Conservation (phyloP, 2,113 vertebrate species). For the Cranoglanis bouderius region DNA sequence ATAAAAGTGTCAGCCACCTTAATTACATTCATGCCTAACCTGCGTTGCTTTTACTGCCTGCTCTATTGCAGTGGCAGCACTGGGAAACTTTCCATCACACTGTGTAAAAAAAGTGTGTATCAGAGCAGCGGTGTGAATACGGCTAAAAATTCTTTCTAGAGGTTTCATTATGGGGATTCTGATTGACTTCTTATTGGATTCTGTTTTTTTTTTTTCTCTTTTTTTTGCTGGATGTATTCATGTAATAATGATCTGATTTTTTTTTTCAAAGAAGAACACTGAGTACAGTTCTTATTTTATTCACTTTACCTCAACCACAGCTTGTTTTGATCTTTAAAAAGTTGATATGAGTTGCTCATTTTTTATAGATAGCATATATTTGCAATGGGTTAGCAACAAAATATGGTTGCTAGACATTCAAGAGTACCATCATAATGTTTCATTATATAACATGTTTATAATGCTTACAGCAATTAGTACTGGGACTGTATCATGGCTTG, state of each 20-base stretch:
- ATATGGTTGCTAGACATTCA: background rate
- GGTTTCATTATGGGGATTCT: slow-evolving; percentile 8
- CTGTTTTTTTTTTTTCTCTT: background rate
- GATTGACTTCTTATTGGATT: background rate
- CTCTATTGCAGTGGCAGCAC: slow-evolving; percentile 69
- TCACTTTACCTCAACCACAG: too few relatives aligned
- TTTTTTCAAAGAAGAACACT: background rate
- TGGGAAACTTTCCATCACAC: slow-evolving; percentile 63
- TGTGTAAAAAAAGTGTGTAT: slow-evolving; percentile 17
- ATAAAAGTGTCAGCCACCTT: slow-evolving; percentile 78
- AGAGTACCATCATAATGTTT: background rate
- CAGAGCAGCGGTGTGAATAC: slow-evolving; percentile 20
- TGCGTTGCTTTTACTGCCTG: slow-evolving; percentile 72
- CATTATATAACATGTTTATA: background rate
- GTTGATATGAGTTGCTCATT: background rate
- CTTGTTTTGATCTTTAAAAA: background rate
- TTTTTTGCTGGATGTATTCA: background rate
- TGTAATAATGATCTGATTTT: background rate
- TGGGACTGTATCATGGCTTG: background rate
- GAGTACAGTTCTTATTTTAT: background rate
- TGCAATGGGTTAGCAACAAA: background rate
- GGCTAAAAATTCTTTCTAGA: background rate
- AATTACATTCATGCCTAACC: slow-evolving; percentile 77
- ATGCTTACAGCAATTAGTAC: background rate
- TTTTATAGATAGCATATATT: background rate